These are phyloP conservation scores for Atherix ibis DNA, from an alignment of 2,888 invertebrate genomes.

Conservation along the genomic window DNA sequence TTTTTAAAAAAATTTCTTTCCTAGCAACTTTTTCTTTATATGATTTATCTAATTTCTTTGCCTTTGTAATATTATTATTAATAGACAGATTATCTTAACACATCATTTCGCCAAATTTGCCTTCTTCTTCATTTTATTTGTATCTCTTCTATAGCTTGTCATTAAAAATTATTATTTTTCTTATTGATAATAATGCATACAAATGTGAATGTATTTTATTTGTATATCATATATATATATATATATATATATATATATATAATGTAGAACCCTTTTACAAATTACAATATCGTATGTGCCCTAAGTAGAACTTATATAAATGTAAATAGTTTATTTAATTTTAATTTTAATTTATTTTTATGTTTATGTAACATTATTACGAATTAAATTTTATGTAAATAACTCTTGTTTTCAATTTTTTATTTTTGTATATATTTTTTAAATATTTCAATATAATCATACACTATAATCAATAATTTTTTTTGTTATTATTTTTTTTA, in stretches of 20 bases:
- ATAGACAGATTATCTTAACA: no score
- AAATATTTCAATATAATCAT: no score
- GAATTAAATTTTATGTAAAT: background rate
- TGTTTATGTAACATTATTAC: conserved; percentile 1
- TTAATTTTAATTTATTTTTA: background rate
- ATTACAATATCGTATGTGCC: background rate
- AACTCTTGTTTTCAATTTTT: conserved; percentile 1
- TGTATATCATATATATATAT: no score
- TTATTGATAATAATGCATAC: background rate
- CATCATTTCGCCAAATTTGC: no score
- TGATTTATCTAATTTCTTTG: no score
- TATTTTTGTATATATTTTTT: conserved; percentile 1
- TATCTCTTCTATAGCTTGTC: no score
- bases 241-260: no score
- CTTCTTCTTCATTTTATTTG: no score
- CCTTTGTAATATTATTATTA: no score
- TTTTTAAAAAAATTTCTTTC: no score
- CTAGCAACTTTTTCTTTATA: no score
- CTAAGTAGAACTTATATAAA: background rate
- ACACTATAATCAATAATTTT: background rate
- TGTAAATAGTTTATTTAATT: background rate
- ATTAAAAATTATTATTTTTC: background rate
- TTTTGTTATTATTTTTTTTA: conserved; percentile 1
- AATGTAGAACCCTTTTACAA: no score
- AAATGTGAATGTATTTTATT: background rate